phyloP scores from a whole-genome alignment of 2,113 vertebrate species.

The Aphelocoma coerulescens region DNA sequence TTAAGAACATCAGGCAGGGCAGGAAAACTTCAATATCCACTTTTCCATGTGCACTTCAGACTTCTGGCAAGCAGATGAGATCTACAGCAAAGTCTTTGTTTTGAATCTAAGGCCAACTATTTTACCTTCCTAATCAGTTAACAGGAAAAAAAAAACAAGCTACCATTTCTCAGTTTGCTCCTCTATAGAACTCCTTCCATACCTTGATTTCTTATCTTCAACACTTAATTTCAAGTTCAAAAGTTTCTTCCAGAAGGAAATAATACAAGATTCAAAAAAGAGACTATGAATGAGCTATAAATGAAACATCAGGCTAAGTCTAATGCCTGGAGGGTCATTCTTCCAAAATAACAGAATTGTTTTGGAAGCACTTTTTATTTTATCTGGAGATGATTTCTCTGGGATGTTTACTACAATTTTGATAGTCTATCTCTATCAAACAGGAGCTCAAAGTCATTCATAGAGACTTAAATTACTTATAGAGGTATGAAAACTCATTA shows the following conservation, averaged over 20 bases:
- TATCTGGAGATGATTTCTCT: not conserved
- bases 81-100: constrained; percentile 16
- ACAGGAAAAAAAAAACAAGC: not conserved
- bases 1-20: not conserved
- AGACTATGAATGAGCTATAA: not conserved
- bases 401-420: not conserved
- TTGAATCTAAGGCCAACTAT: constrained; percentile 19
- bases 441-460: not conserved
- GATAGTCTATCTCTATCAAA: not conserved
- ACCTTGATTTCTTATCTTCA: constrained; percentile 15
- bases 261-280: constrained; percentile 10
- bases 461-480: not conserved
- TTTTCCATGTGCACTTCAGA: constrained; percentile 42
- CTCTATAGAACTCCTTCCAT: constrained; percentile 19
- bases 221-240: constrained; percentile 43
- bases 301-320: not conserved
- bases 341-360: not conserved
- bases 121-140: not conserved
- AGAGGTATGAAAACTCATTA: not conserved
- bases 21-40: constrained; percentile 51
- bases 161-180: not conserved
- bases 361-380: not conserved
- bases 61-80: constrained; percentile 46
- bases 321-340: constrained; percentile 31
- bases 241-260: constrained; percentile 39